Percentiles rank a stretch among this genome's conserved stretches.
Evolutionary conservation across 2,113 vertebrate species (phyloP).

Genomic region (Chionodraco myersi): DNA sequence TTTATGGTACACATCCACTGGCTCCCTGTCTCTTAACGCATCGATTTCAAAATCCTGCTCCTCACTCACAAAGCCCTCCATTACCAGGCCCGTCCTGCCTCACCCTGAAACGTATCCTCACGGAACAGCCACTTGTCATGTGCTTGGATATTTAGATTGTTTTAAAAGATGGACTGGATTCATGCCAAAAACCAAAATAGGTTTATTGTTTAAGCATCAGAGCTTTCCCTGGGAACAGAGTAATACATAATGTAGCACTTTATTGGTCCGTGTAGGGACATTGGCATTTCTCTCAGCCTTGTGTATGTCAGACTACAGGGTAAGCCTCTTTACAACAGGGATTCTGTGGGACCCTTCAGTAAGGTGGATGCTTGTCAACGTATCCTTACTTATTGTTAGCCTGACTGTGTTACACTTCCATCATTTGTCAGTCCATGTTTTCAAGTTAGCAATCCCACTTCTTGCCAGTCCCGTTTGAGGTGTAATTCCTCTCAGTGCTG

Average conservation of each 20-base stretch:
- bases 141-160: background rate
- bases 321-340: background rate
- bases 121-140: background rate
- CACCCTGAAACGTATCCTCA: constrained; percentile 6
- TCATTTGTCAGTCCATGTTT: no score
- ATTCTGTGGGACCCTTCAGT: background rate
- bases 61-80: no score
- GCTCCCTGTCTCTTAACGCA: no score
- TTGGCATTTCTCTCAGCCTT: background rate
- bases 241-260: constrained; percentile 30
- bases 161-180: constrained; percentile 7
- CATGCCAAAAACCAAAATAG: background rate
- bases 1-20: no score
- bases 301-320: background rate
- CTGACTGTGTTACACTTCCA: no score
- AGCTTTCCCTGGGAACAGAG: background rate
- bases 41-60: no score
- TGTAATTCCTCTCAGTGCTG: constrained; percentile 4
- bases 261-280: constrained; percentile 6
- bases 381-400: no score
- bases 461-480: background rate
- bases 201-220: constrained; percentile 2
- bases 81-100: no score
- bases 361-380: no score
- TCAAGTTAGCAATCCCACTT: constrained; percentile 1